A percentile compares a stretch with the other conserved stretches of the same genome.
phyloP scores from a whole-genome alignment of 1,140 invertebrate genomes.

The Papilio aristodemus region DNA sequence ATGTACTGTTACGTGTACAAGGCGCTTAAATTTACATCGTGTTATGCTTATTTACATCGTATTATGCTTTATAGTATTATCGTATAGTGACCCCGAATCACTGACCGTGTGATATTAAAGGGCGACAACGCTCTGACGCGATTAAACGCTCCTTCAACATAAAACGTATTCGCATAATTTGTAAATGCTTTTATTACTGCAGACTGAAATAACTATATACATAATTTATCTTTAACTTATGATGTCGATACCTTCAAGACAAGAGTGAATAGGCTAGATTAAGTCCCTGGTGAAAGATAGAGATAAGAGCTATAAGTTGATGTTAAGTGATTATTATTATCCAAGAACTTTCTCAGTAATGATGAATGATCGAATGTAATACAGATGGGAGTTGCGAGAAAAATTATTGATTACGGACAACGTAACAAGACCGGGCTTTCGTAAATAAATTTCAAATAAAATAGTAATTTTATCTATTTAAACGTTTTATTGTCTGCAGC shows the following conservation, averaged over 20 bases:
- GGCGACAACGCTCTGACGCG: background rate
- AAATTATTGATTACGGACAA: too few relatives aligned
- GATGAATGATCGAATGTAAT: conserved; percentile 1
- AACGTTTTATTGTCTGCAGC: background rate
- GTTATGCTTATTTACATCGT: background rate
- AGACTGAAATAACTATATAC: background rate
- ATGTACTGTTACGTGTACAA: too few relatives aligned
- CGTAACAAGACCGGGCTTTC: too few relatives aligned
- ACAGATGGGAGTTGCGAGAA: too few relatives aligned
- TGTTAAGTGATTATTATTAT: conserved; percentile 4
- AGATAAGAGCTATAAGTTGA: background rate
- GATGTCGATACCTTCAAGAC: background rate
- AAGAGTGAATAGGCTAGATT: background rate
- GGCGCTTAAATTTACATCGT: too few relatives aligned
- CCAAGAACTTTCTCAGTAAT: background rate
- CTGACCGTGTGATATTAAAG: conserved; percentile 3
- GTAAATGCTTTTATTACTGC: background rate
- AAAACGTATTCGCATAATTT: background rate
- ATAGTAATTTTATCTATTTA: background rate
- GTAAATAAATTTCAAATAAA: too few relatives aligned
- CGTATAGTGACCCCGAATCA: background rate
- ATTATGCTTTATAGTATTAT: conserved; percentile 1
- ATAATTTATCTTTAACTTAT: background rate
- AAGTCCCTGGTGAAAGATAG: background rate
- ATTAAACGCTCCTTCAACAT: conserved; percentile 3